A percentile compares a stretch with the other conserved stretches of the same genome.
phyloP scores from a whole-genome alignment of 2,113 vertebrate species.

The Passer domesticus region DNA sequence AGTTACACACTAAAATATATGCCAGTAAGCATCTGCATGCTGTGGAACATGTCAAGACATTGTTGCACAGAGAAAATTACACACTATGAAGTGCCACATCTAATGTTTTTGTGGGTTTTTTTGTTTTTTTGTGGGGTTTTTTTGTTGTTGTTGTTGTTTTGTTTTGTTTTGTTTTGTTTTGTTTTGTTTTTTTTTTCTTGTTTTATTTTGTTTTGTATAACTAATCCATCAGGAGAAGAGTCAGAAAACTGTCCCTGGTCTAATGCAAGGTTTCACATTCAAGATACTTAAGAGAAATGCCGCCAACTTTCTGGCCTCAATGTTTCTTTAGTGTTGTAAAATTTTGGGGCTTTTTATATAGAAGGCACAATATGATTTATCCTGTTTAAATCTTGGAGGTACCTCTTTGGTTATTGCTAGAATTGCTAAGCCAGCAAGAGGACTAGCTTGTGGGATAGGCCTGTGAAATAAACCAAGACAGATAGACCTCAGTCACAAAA shows the following conservation, averaged over 20 bases:
- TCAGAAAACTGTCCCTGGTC: not conserved
- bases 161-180: too few relatives aligned
- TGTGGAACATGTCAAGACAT: not conserved
- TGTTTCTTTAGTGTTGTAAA: not conserved
- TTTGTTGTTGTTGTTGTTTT: too few relatives aligned
- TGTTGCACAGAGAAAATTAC: not conserved
- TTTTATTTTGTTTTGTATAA: too few relatives aligned
- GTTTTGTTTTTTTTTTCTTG: too few relatives aligned
- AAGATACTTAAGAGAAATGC: not conserved
- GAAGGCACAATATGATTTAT: not conserved
- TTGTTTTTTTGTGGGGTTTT: too few relatives aligned
- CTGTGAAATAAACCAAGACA: constrained; percentile 31
- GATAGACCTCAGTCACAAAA: not conserved
- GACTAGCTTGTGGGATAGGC: not conserved
- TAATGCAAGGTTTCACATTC: not conserved
- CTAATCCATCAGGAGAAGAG: not conserved
- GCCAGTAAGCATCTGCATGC: not conserved
- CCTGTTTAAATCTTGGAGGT: not conserved
- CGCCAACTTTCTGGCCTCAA: not conserved
- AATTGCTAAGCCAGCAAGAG: not conserved
- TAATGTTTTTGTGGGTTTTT: not conserved
- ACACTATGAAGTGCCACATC: not conserved
- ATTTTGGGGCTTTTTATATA: not conserved
- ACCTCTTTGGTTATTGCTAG: not conserved
- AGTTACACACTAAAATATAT: not conserved